Evolutionary conservation across 2,797 vertebrate genomes (phyloP).

Genomic region (Tokudaia muenninki): DNA sequence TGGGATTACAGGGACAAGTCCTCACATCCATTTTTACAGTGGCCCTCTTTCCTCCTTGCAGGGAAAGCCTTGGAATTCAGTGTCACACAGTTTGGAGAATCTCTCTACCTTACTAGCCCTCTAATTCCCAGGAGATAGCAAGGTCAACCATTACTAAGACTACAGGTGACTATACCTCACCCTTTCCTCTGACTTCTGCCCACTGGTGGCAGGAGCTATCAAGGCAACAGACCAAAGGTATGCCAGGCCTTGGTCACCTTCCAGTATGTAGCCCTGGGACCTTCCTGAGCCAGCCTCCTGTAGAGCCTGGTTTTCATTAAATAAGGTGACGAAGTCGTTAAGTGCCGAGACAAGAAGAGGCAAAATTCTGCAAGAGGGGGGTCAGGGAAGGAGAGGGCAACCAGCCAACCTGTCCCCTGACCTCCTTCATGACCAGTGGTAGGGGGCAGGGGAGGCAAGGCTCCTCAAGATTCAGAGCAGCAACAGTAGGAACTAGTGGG

Average conservation of each 20-base stretch:
- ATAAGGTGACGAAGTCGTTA: slow-evolving; percentile 41
- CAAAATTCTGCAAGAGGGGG: slow-evolving; percentile 68
- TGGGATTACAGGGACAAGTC: neutral
- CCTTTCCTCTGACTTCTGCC: neutral
- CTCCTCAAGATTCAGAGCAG: slow-evolving; percentile 68
- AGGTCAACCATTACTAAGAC: neutral
- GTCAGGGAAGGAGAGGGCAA: slow-evolving; percentile 30
- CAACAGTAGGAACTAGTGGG: slow-evolving; percentile 52
- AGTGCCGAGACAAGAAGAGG: slow-evolving; percentile 60
- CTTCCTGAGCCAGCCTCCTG: neutral
- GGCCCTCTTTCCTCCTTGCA: neutral
- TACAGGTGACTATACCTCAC: neutral
- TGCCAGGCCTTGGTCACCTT: neutral
- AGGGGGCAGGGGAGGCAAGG: slow-evolving; percentile 1
- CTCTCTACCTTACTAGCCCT: neutral
- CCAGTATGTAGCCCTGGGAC: neutral
- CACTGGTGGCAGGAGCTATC: neutral
- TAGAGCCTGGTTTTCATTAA: slow-evolving; percentile 70
- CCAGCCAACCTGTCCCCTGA: slow-evolving; percentile 55
- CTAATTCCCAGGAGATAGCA: neutral
- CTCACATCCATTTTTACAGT: neutral
- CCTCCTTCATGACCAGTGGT: slow-evolving; percentile 42
- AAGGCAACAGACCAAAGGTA: slow-evolving; percentile 41
- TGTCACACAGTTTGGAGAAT: neutral
- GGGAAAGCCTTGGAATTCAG: neutral